Conservation (phyloP, 2,113 vertebrate species). For the Raja brachyura region DNA sequence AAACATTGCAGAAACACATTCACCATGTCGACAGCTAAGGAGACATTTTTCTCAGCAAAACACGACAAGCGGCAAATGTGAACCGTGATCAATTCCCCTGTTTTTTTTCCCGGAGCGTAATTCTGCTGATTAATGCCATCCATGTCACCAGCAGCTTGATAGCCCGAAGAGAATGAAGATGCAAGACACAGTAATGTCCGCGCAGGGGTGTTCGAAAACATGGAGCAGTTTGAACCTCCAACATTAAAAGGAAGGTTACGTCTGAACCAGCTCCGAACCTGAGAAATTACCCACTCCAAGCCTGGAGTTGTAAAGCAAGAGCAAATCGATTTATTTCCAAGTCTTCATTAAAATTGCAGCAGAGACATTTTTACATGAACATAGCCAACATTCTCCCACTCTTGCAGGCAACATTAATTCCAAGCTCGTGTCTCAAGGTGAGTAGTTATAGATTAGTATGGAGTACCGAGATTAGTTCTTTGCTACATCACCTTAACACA, state of each 20-base stretch:
- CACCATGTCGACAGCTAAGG: background rate
- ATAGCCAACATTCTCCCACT: background rate
- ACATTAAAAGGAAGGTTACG: background rate
- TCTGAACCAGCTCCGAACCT: background rate
- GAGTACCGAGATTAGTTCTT: background rate
- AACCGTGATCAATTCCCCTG: background rate
- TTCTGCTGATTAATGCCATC: background rate
- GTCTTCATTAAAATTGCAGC: background rate
- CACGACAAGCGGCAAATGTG: background rate
- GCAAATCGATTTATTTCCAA: background rate
- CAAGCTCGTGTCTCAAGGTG: background rate
- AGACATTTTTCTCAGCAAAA: background rate
- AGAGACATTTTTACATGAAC: too few species aligned
- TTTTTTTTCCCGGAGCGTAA: background rate
- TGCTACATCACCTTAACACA: background rate
- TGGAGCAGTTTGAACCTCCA: background rate
- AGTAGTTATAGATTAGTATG: background rate
- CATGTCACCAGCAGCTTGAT: background rate
- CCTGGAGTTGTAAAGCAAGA: background rate
- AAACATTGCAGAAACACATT: background rate
- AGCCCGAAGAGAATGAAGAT: background rate
- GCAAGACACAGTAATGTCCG: background rate
- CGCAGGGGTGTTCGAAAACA: background rate
- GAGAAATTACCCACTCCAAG: background rate
- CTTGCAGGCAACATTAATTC: background rate